Conservation (phyloP, 2,888 invertebrate species). For the Argyra leucocephala region DNA sequence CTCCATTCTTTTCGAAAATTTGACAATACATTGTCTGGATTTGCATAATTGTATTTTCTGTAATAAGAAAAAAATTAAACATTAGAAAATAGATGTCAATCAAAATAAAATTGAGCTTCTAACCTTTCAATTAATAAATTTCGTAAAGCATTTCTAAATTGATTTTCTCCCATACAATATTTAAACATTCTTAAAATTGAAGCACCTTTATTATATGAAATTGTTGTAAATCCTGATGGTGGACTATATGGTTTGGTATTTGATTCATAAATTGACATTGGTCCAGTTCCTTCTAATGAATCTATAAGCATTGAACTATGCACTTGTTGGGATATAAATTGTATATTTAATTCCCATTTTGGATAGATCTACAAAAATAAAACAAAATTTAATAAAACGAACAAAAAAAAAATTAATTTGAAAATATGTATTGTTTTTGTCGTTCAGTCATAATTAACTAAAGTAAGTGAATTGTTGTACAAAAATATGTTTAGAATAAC, state of each 20-base stretch:
- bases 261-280: conserved; percentile 47
- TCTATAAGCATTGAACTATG: conserved; percentile 54
- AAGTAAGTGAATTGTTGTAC: no score
- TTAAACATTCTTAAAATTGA: conserved; percentile 58
- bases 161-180: conserved; percentile 47
- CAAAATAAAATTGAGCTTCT: no score
- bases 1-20: conserved; percentile 41
- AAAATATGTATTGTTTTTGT: no score
- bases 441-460: no score
- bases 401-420: not conserved
- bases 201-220: conserved; percentile 60
- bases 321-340: conserved; percentile 60
- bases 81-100: not conserved
- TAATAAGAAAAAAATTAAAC: conserved; percentile 8
- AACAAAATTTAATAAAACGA: conserved; percentile 41
- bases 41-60: conserved; percentile 37
- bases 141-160: conserved; percentile 48
- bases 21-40: conserved; percentile 47
- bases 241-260: conserved; percentile 42
- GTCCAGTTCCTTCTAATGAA: conserved; percentile 47
- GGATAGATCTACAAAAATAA: conserved; percentile 52
- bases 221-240: conserved; percentile 48
- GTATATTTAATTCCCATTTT: conserved; percentile 55
- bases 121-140: conserved; percentile 49
- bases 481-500: no score